Conservation (phyloP, 2,888 invertebrate species). For the Cabera pusaria region DNA sequence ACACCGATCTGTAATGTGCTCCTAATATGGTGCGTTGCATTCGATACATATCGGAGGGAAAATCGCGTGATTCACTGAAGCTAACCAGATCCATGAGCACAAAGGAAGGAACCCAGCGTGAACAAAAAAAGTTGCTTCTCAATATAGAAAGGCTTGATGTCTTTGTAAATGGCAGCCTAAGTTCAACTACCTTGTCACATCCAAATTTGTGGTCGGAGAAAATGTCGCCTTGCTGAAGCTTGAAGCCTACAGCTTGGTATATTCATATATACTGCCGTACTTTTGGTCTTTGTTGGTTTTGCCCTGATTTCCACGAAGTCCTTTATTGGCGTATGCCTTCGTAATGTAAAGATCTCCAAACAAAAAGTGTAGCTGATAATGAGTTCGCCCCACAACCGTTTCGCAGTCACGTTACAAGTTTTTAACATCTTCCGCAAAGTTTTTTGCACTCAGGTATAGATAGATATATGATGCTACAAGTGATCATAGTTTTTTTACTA, state of each 20-base stretch:
- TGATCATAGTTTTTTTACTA: constrained; percentile 8
- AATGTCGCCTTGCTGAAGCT: too few species aligned
- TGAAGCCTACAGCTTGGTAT: too few species aligned
- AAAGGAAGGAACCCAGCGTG: constrained; percentile 12
- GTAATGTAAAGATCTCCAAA: constrained; percentile 2
- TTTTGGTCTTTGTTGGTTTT: too few species aligned
- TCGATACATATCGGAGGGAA: constrained; percentile 7
- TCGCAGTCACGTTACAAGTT: constrained; percentile 36
- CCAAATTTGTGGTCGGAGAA: too few species aligned
- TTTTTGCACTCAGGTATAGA: constrained; percentile 26
- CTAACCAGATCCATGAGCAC: constrained; percentile 13
- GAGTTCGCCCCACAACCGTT: constrained; percentile 31
- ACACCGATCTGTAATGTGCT: not conserved
- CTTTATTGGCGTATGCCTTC: not conserved
- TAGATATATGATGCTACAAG: constrained; percentile 17
- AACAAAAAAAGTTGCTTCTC: constrained; percentile 11
- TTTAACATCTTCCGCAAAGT: constrained; percentile 34
- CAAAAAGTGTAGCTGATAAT: constrained; percentile 23
- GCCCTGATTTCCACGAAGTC: not conserved
- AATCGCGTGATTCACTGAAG: constrained; percentile 15
- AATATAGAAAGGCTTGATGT: constrained; percentile 5
- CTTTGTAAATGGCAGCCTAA: not conserved
- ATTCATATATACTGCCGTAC: too few species aligned
- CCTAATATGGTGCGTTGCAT: constrained; percentile 10
- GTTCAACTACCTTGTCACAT: too few species aligned